Evolutionary conservation across 2,888 invertebrate genomes (phyloP).

Genomic region (Spicauda simplicius): DNA sequence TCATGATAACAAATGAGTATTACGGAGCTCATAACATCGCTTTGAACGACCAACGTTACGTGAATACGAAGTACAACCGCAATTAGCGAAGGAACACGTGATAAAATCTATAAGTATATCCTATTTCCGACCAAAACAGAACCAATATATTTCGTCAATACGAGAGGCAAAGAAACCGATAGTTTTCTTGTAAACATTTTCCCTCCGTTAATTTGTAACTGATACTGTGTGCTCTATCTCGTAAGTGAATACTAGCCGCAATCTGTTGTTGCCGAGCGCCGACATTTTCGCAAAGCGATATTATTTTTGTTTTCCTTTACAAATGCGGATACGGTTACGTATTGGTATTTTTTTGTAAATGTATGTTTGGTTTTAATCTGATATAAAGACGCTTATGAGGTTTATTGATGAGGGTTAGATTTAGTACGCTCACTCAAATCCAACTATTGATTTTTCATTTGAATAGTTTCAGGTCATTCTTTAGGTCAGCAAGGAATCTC

Average conservation of each 20-base stretch:
- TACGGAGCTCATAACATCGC: neutral
- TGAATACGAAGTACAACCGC: neutral
- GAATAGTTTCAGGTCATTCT: too few relatives aligned
- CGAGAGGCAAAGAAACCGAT: slow-evolving; percentile 26
- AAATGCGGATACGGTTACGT: too few relatives aligned
- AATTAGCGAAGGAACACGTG: slow-evolving; percentile 15
- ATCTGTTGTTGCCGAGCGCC: slow-evolving; percentile 53
- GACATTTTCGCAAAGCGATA: slow-evolving; percentile 45
- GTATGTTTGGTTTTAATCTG: too few relatives aligned
- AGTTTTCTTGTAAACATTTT: slow-evolving; percentile 56
- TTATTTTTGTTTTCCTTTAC: slow-evolving; percentile 38
- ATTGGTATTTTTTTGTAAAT: too few relatives aligned
- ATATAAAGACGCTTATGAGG: too few relatives aligned
- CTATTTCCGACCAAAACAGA: slow-evolving; percentile 12
- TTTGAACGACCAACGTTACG: neutral
- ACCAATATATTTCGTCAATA: slow-evolving; percentile 19
- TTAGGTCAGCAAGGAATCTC: too few relatives aligned
- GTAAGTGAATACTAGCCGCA: slow-evolving; percentile 43
- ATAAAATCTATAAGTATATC: slow-evolving; percentile 13
- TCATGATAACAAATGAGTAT: neutral
- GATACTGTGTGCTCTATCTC: slow-evolving; percentile 55
- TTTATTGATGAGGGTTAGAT: too few relatives aligned
- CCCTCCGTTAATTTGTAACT: slow-evolving; percentile 61
- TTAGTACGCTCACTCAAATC: too few relatives aligned
- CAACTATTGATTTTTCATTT: too few relatives aligned